Evolutionary conservation across 2,888 invertebrate species (phyloP), one percentile per base, ranked within the genome.

Genomic region (Nematopogon swammerdamellus): DNA sequence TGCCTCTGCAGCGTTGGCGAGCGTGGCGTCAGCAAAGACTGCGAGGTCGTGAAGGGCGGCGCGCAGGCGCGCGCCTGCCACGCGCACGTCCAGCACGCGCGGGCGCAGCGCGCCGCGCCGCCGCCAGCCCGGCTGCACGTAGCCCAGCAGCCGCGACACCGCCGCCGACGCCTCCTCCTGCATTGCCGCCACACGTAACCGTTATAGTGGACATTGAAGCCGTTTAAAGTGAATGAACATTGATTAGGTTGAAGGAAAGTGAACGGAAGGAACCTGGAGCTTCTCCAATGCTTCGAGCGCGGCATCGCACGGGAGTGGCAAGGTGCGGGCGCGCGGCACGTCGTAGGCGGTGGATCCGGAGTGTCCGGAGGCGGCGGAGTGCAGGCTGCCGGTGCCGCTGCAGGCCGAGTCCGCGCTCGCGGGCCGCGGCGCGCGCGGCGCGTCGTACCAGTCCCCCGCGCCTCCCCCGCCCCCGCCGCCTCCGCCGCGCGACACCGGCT

Each of bases 21-120:
- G 74, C 19, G 93, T 88, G 30, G 95, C 93, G 68, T 92, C 92
- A 0, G 91, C 88, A 66, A 96, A 96, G 57, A 94, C 91, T 0
- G 92, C 86, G 52, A 95, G 85, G 75, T 95, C 94, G 65, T 92
- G 90, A 29, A 95, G 71, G 1, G 92, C 88, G 3, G 91, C 89
- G 56, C 89, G 83, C 46, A 96, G 77, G 48, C 91, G 81, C 5
- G 87, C 84, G 45, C 90, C 90, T 5, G 92, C 88, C 56, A 92
- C 81, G 70, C 91, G 90, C 44, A 96, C 86, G 64, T 95, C 94
- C 75, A 91, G 85, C 44, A 94, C 72, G 51, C 87, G 86, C 16
- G 86, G 83, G 57, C 92, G 89, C 53, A 96, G 76, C 62, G 89
- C 88, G 20, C 91, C 90, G 54, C 85, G 84, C 53, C 85, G 84